phyloP scores from a whole-genome alignment of 1,140 invertebrate species.

The Scaptodrosophila lebanonensis region DNA sequence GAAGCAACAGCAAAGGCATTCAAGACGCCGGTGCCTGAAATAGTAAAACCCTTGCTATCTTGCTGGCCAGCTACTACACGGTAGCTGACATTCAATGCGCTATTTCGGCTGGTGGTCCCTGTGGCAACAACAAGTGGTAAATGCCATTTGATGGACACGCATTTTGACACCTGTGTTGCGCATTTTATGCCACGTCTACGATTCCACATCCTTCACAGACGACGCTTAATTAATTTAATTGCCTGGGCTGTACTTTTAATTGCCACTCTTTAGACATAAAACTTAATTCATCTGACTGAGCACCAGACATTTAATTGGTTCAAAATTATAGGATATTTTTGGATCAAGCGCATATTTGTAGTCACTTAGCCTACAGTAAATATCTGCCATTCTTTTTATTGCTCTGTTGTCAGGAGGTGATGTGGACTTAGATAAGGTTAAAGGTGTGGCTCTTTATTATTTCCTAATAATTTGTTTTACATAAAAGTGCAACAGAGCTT shows the following conservation, averaged over 20 bases:
- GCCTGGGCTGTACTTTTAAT: constrained; percentile 53
- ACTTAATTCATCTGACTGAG: no score
- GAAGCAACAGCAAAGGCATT: not conserved
- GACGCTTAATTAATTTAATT: constrained; percentile 67
- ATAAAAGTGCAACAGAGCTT: no score
- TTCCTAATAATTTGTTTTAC: no score
- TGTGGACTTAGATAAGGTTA: no score
- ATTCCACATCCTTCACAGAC: constrained; percentile 7
- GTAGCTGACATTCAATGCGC: constrained; percentile 67
- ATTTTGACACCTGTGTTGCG: constrained; percentile 63
- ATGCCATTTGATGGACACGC: constrained; percentile 10
- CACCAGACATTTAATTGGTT: no score
- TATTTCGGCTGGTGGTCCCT: constrained; percentile 65
- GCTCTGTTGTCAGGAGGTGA: no score
- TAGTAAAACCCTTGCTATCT: constrained; percentile 36
- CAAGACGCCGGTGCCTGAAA: constrained; percentile 2
- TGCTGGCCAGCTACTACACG: constrained; percentile 45
- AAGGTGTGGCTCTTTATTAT: no score
- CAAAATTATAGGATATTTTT: no score
- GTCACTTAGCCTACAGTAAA: no score
- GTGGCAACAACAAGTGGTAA: not conserved
- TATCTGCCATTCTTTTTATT: no score
- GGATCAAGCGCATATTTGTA: no score
- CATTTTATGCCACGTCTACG: constrained; percentile 62
- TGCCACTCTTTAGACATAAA: constrained; percentile 31